Percentiles rank a stretch among this genome's conserved stretches.
Evolutionary conservation across 2,888 invertebrate species (phyloP).

Genomic region (Petrolisthes manimaculis): DNA sequence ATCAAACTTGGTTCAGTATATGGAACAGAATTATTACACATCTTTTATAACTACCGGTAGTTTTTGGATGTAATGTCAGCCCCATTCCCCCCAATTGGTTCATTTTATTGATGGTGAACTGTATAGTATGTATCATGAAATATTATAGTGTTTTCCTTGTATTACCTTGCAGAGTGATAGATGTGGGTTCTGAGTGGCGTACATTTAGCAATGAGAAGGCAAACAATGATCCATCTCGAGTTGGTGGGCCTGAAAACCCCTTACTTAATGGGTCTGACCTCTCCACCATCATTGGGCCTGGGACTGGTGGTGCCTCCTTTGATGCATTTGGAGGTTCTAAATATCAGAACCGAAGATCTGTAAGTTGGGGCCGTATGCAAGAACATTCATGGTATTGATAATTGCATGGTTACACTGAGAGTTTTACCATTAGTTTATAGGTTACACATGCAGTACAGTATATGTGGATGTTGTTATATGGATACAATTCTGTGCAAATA

Average conservation of each 20-base stretch:
- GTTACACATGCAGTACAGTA: neutral
- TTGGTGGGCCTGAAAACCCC: slow-evolving; percentile 99
- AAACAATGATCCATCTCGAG: slow-evolving; percentile 96
- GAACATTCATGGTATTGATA: neutral
- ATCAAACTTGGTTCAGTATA: no score
- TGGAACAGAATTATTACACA: no score
- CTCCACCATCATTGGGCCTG: slow-evolving; percentile 91
- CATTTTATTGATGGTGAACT: no score
- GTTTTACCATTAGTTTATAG: neutral
- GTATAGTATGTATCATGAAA: no score
- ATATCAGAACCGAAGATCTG: slow-evolving; percentile 77
- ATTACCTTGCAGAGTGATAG: slow-evolving; percentile 89
- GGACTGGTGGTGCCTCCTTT: slow-evolving; percentile 84
- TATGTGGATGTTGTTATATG: neutral
- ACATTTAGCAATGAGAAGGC: slow-evolving; percentile 99
- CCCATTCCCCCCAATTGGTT: no score
- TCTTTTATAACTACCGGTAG: no score
- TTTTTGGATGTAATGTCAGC: no score
- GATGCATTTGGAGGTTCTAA: slow-evolving; percentile 83
- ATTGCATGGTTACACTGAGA: neutral
- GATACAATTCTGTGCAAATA: no score
- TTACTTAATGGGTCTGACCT: slow-evolving; percentile 94
- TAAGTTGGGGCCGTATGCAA: slow-evolving; percentile 68
- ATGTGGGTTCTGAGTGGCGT: slow-evolving; percentile 99
- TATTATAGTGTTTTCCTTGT: no score